phyloP scores from a whole-genome alignment of 2,797 vertebrate species.

The Pantherophis alleghaniensis region DNA sequence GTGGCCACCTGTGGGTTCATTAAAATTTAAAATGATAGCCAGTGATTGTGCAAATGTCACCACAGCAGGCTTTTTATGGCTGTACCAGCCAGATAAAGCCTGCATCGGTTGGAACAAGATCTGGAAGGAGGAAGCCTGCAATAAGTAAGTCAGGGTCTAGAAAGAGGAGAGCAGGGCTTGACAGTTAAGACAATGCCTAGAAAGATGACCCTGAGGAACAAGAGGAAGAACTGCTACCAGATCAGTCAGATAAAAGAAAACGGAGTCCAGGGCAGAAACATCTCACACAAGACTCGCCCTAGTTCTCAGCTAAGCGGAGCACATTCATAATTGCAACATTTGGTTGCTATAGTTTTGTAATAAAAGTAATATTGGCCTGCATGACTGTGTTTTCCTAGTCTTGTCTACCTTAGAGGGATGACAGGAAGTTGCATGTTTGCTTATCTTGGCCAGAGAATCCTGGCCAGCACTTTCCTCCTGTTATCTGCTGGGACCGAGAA shows the following conservation, averaged over 20 bases:
- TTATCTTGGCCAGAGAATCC: neutral
- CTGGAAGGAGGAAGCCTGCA: neutral
- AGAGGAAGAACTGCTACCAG: neutral
- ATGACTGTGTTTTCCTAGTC: neutral
- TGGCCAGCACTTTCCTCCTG: too few species aligned
- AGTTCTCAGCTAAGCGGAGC: neutral
- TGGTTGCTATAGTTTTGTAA: neutral
- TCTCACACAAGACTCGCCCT: neutral
- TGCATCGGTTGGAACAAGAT: neutral
- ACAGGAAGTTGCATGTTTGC: neutral
- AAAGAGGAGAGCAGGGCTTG: neutral
- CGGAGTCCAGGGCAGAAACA: neutral
- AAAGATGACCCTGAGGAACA: neutral
- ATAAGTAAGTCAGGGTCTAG: too few species aligned
- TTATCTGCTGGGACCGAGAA: neutral
- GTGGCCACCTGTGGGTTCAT: neutral
- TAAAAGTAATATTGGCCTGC: neutral
- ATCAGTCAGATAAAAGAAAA: neutral
- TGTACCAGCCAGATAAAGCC: neutral
- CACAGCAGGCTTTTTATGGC: neutral
- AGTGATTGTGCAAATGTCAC: neutral
- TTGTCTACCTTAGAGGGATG: neutral
- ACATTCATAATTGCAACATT: neutral
- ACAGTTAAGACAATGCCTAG: neutral
- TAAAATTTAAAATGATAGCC: neutral